A percentile compares a stretch with the other conserved stretches of the same genome.
Conservation (phyloP, 2,888 invertebrate species). For the Opisthograptis luteolata region DNA sequence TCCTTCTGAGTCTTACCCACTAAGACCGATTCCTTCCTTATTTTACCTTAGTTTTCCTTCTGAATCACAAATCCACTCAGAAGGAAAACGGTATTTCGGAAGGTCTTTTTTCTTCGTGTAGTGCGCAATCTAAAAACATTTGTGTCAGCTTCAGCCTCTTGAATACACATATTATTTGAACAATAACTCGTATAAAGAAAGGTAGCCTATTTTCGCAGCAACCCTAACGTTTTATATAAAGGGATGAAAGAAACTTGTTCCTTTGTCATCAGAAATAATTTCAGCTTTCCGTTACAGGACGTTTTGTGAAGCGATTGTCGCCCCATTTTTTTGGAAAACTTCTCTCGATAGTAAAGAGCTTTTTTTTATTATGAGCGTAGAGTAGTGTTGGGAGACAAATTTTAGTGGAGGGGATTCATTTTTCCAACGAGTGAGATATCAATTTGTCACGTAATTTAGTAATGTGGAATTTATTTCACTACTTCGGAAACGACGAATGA, state of each 20-base stretch:
- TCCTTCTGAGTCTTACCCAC: no score
- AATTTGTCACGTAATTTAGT: no score
- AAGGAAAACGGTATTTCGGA: no score
- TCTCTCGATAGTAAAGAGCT: conserved; percentile 1
- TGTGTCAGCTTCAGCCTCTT: background rate
- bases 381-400: background rate
- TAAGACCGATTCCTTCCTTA: no score
- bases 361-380: conserved; percentile 16
- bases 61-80: no score
- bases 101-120: no score
- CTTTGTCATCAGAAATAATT: conserved; percentile 30
- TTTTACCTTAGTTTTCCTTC: no score
- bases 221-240: conserved; percentile 5
- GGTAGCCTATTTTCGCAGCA: background rate
- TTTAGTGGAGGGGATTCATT: background rate
- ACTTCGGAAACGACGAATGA: no score
- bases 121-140: background rate
- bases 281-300: conserved; percentile 7
- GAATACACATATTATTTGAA: conserved; percentile 4
- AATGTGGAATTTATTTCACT: no score
- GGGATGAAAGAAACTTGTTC: conserved; percentile 25
- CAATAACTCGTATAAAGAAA: conserved; percentile 3
- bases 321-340: conserved; percentile 10
- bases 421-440: no score
- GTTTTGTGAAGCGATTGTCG: conserved; percentile 18